Conservation (phyloP, 2,888 invertebrate species). For the Cyclophora albipunctata region DNA sequence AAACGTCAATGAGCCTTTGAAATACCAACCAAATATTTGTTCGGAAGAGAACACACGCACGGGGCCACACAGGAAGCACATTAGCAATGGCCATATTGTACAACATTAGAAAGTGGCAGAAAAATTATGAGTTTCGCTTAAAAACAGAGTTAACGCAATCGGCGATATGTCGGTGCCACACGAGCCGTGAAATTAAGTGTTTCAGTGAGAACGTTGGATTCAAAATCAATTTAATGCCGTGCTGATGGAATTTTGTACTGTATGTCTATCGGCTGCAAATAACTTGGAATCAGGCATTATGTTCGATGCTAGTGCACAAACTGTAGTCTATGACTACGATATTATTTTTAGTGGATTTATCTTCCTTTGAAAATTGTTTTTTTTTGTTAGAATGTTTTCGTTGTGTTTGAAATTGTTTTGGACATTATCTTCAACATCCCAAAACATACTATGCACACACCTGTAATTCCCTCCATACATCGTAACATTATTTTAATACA, state of each 20-base stretch:
- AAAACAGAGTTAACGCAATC: conserved; percentile 48
- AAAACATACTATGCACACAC: too few relatives aligned
- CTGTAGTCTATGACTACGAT: too few relatives aligned
- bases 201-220: conserved; percentile 28
- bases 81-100: conserved; percentile 40
- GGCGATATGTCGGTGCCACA: conserved; percentile 50
- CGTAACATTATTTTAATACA: too few relatives aligned
- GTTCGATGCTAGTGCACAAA: too few relatives aligned
- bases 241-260: conserved; percentile 14
- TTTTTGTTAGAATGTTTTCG: too few relatives aligned
- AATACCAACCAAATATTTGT: conserved; percentile 66
- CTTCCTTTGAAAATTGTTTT: too few relatives aligned
- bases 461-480: too few relatives aligned
- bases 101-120: conserved; percentile 47
- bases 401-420: too few relatives aligned
- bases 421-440: too few relatives aligned
- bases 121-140: conserved; percentile 46
- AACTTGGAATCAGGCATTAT: too few relatives aligned
- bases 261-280: too few relatives aligned
- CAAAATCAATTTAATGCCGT: conserved; percentile 46
- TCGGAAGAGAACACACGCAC: conserved; percentile 56
- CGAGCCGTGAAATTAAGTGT: conserved; percentile 61
- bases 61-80: conserved; percentile 63
- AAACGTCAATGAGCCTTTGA: conserved; percentile 63
- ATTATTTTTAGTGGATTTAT: too few relatives aligned